Evolutionary conservation across 2,113 vertebrate species (phyloP), one percentile per base, ranked within the genome.

Genomic region (Salvelinus namaycush): DNA sequence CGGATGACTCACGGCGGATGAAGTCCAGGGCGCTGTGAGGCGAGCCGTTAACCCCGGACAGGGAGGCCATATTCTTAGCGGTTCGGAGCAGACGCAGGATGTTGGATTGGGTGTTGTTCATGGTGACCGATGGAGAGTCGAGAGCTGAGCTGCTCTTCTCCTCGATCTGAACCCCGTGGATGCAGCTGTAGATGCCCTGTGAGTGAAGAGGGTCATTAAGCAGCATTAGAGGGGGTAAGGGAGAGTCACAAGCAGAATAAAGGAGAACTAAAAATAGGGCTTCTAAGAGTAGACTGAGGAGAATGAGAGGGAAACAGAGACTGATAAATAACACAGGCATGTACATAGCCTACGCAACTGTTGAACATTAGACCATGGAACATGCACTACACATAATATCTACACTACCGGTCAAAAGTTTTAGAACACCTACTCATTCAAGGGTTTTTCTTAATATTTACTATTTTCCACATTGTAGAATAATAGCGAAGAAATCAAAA

Each of bases 41-140:
- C 0, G 98, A 99, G 79, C 98, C 98, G 0, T 99, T 99, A 49
- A 96, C 97, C 0, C 98, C 97, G 0, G 97, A 98, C 76, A 99
- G 90, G 79, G 97, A 97, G 4, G 98, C 97, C 98, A 99, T 99
- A 90, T 98, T 99, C 89, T 99, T 99, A 88, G 98, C 98, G 0
- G 97, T 99, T 85, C 97, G 96, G 69, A 99, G 91, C 65, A 99
- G 94, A 72, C 97, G 97, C 85, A 99, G 94, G 81, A 99, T 99
- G 91, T 99, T 99, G 81, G 98, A 99, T 89, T 99, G 98, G 1
- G 98, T 99, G 92, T 99, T 99, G 93, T 99, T 99, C 95, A 99
- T 99, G 86, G 97, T 98, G 0, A 95, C 96, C 0, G 97, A 98
- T 12, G 97, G 98, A 0, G 98, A 99, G 65, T 99, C 97, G 89